Evolutionary conservation across 2,797 vertebrate genomes (phyloP), one percentile per base, ranked within the genome.

Genomic region (Siniperca obscura): DNA sequence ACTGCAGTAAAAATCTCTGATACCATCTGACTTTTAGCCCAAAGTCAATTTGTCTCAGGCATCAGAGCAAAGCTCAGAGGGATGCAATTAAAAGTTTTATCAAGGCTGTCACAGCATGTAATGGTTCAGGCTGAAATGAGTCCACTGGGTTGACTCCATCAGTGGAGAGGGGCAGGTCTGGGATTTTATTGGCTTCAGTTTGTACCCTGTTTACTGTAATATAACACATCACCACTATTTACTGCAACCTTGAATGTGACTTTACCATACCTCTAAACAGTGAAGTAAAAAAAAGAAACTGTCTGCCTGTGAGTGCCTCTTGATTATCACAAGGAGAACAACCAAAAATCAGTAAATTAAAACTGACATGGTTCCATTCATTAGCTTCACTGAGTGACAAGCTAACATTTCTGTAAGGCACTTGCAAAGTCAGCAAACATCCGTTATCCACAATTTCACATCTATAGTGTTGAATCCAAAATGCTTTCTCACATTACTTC

Each of bases 11-110:
- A 90, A 88, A 84, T 84, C 71, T 64, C 71, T 69, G 91, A 90
- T 93, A 90, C 65, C 73, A 89, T 93, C 92, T 91, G 85, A 93
- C 89, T 91, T 84, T 87, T 91, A 86, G 85, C 86, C 90, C 80
- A 89, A 90, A 93, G 90, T 93, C 92, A 92, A 89, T 91, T 92
- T 94, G 88, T 92, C 86, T 83, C 78, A 85, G 83, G 81, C 82
- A 85, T 92, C 89, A 86, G 66, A 84, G 86, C 79, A 81, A 80
- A 80, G 81, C 87, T 87, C 83, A 80, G 79, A 87, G 85, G 86
- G 88, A 91, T 83, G 82, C 83, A 92, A 93, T 94, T 94, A 93
- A 93, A 94, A 91, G 73, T 92, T 91, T 89, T 88, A 92, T 93
- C 90, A 92, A 90, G 74, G 70, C 87, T 88, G 89, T 91, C 89